Base-by-base conservation (phyloP, 1,140 invertebrate genomes). In the Heterodera schachtii region DNA sequence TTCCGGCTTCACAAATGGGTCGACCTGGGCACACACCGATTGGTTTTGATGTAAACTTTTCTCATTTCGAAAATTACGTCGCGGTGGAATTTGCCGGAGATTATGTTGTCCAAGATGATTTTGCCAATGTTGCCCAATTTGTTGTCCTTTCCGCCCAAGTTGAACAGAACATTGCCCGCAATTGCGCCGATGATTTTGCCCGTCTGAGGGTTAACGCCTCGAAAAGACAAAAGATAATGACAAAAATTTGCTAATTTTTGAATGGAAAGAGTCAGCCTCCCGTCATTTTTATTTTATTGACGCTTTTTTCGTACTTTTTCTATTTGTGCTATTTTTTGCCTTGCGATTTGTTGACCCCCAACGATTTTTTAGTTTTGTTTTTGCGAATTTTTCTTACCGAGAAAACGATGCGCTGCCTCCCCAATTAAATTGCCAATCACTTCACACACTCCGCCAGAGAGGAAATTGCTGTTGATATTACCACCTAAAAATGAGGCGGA, bases 391-490 rank as follows among this genome's bases (percentile, higher is more conserved):
- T 8, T 52, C 31, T 52, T 11, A 78, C 77, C 77, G 2, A 89
- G 80, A 82, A 90, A 89, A 21, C 84, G 81, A 80, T 89, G 88
- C 67, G 89, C 88, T 41, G 89, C 88, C 67, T 89, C 84, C 49
- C 88, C 88, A 43, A 89, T 90, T 60, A 89, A 77, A 79, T 89
- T 86, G 70, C 88, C 89, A 66, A 89, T 90, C 57, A 90, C 78
- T 47, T 90, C 86, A 49, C 86, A 86, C 41, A 89, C 84, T 52
- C 88, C 88, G 49, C 88, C 88, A 67, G 83, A 84, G 7, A 89
- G 76, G 19, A 81, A 82, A 67, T 85, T 82, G 19, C 84, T 84
- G 21, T 87, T 84, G 11, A 88, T 78, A 71, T 90, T 90, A 16
- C 73, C 86, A 41, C 85, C 85, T 86, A 41, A 21, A 84, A 86